Base-by-base conservation (phyloP, 2,888 invertebrate species). In the Pedicia rivosa region DNA sequence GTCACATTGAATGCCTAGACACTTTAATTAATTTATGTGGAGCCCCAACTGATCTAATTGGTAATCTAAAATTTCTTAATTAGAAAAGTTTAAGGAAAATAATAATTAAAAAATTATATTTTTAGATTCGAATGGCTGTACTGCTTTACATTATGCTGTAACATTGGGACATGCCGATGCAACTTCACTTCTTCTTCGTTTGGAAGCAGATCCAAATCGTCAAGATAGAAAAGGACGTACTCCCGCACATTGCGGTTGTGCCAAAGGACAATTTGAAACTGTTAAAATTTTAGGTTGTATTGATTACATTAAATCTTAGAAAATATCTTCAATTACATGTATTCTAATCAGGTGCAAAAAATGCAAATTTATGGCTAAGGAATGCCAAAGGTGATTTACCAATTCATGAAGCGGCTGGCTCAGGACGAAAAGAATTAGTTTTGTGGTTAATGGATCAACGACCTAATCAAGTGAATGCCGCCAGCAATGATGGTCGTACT, bases 151-250 rank as follows among this genome's bases (percentile, higher is more conserved):
- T 62, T 98, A 97, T 55, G 88, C 97, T 4, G 90, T 92, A 2
- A 94, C 95, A 0, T 65, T 95, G 36, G 94, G 95, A 0, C 95
- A 97, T 55, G 86, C 88, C 0, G 91, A 94, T 53, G 88, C 92
- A 13, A 91, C 92, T 0, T 77, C 83, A 4, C 68, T 88, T 3
- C 65, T 98, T 28, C 65, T 98, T n/a, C 78, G 82, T 42, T 76
- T 86, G 44, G 90, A 87, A 1, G 87, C 94, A 0, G 80, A 94
- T 56, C 77, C 90, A 0, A 90, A 94, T 62, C 72, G 90, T 12
- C 91, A 91, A 57, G 97, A 95, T 55, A 70, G 83, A 36, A 81
- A 90, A 55, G 92, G 92, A 9, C 70, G 94, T 44, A 91, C 87
- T 43, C 87, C 92, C 2, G 88, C 88, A 0, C 87, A 94, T 51